Percentiles rank a stretch among this genome's conserved stretches.
These are phyloP conservation scores for Abscondita cerata DNA, from an alignment of 2,888 invertebrate species.

Conservation along the genomic window DNA sequence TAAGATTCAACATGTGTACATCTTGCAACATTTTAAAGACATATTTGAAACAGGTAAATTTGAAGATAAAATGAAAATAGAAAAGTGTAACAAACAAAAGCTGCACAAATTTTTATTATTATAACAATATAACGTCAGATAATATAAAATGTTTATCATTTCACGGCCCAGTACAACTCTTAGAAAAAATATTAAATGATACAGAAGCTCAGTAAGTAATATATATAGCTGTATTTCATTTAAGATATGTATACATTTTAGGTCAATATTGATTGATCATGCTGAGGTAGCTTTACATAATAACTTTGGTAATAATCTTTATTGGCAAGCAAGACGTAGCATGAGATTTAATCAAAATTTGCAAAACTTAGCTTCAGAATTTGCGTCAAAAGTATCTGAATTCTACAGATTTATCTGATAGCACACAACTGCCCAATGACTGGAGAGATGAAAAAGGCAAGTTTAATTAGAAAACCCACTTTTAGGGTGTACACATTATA, in stretches of 20 bases:
- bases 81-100: slow-evolving; percentile 60
- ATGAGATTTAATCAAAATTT: slow-evolving; percentile 86
- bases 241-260: too few species aligned
- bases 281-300: slow-evolving; percentile 90
- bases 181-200: slow-evolving; percentile 67
- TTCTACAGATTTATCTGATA: slow-evolving; percentile 67
- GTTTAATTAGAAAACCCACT: too few species aligned
- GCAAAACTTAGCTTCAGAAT: slow-evolving; percentile 70
- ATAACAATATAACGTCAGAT: slow-evolving; percentile 69
- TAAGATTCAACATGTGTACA: slow-evolving; percentile 76
- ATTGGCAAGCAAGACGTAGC: slow-evolving; percentile 89
- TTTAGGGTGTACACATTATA: too few species aligned
- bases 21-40: slow-evolving; percentile 84
- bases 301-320: slow-evolving; percentile 80
- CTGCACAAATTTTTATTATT: slow-evolving; percentile 73
- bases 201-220: slow-evolving; percentile 56
- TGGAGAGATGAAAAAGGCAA: slow-evolving; percentile 69
- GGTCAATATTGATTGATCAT: slow-evolving; percentile 73
- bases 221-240: too few species aligned
- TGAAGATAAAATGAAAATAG: slow-evolving; percentile 79
- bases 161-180: slow-evolving; percentile 76
- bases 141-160: slow-evolving; percentile 80
- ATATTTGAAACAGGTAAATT: slow-evolving; percentile 84
- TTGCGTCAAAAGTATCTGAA: slow-evolving; percentile 67
- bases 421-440: slow-evolving; percentile 64